A percentile compares a stretch with the other conserved stretches of the same genome.
Evolutionary conservation across 1,140 invertebrate species (phyloP).

Genomic region (Camponotus pennsylvanicus): DNA sequence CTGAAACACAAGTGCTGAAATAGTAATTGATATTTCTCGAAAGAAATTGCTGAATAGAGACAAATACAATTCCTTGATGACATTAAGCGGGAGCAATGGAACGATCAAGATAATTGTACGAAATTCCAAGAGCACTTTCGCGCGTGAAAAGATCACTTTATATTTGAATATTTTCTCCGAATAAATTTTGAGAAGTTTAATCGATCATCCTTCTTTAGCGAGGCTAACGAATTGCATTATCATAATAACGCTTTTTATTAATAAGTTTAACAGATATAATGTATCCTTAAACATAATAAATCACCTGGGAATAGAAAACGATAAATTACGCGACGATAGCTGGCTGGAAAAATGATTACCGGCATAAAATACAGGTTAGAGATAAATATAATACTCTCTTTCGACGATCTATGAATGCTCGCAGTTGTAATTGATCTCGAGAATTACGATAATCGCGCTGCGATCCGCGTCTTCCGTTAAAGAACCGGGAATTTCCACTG

Average conservation of each 20-base stretch:
- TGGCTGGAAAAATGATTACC: not conserved
- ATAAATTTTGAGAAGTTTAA: slow-evolving; percentile 26
- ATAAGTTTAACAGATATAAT: not conserved
- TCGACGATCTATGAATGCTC: not conserved
- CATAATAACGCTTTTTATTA: slow-evolving; percentile 20
- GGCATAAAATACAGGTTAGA: not conserved
- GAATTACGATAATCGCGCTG: slow-evolving; percentile 31
- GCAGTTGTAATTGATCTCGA: not conserved
- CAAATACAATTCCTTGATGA: slow-evolving; percentile 21
- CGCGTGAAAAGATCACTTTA: not conserved
- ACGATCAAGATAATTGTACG: slow-evolving; percentile 26
- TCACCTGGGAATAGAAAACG: not conserved
- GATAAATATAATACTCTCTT: not conserved
- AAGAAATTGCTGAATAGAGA: not conserved
- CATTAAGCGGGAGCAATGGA: slow-evolving; percentile 3
- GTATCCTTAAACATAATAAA: not conserved
- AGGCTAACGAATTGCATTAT: slow-evolving; percentile 1
- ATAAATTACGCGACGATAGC: not conserved
- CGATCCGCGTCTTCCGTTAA: slow-evolving; percentile 23
- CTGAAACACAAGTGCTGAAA: not conserved
- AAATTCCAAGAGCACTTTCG: slow-evolving; percentile 1
- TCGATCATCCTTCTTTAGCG: not conserved
- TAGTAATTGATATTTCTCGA: slow-evolving; percentile 32
- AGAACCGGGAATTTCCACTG: slow-evolving; percentile 34
- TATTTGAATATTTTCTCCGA: slow-evolving; percentile 10